Conservation (phyloP, 2,888 invertebrate genomes). For the Cyclophora albipunctata region DNA sequence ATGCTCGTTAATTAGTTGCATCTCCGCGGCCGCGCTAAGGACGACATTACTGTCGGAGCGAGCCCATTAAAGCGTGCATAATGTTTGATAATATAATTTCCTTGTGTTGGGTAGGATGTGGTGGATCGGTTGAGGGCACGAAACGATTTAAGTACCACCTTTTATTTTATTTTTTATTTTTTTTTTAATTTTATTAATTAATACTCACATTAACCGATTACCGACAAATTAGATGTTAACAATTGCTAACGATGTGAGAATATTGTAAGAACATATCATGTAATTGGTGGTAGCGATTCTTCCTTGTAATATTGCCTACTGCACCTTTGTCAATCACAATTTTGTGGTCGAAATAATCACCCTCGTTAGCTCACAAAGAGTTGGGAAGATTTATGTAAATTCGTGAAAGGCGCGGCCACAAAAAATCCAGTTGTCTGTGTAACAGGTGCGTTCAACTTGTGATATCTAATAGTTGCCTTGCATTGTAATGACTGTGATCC, state of each 20-base stretch:
- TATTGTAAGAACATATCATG: constrained; percentile 35
- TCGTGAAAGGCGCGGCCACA: constrained; percentile 55
- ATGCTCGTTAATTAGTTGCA: constrained; percentile 49
- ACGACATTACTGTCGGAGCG: constrained; percentile 11
- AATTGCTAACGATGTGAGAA: constrained; percentile 59
- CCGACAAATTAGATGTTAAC: constrained; percentile 47
- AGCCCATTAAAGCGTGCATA: constrained; percentile 8
- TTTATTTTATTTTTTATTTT: too few species aligned
- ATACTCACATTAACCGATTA: constrained; percentile 34
- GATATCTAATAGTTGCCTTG: constrained; percentile 61
- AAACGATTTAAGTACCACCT: constrained; percentile 7
- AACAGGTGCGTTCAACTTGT: constrained; percentile 56
- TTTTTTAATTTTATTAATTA: too few species aligned
- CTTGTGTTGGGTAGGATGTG: constrained; percentile 6
- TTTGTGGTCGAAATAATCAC: constrained; percentile 71
- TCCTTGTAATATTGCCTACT: constrained; percentile 38
- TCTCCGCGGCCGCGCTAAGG: constrained; percentile 11
- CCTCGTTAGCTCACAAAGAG: constrained; percentile 63
- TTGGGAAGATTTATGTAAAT: constrained; percentile 65
- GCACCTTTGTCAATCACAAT: constrained; percentile 63
- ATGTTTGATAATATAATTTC: constrained; percentile 20
- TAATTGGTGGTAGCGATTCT: constrained; percentile 41
- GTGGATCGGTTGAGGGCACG: background rate
- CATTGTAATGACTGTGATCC: constrained; percentile 46
- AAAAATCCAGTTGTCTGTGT: constrained; percentile 58